Base-by-base conservation (phyloP, 2,888 invertebrate genomes). In the Eumerus sabulonum region DNA sequence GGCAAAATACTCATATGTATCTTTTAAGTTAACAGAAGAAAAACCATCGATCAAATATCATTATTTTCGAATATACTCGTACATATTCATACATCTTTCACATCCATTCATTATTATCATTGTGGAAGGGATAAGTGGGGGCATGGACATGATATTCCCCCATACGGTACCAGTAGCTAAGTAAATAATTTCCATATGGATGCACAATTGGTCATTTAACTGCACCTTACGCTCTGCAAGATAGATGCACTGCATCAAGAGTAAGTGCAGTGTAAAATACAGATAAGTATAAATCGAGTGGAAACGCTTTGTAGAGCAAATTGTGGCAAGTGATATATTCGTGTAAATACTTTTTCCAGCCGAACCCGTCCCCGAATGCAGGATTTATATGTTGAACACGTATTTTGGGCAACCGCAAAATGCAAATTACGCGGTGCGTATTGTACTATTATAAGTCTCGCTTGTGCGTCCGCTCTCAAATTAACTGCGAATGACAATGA, bases 241-340 rank as follows among this genome's bases (percentile, higher is more conserved):
- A 68, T 70, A 79, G 73, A 79, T 74, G 68, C 74, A 79, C 56
- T 70, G 68, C 64, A 27, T 64, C 16, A 9, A 86, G 85, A 87
- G 87, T 85, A 87, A 87, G 86, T 86, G 87, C 85, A 85, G 86
- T 87, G 88, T 87, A 87, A 87, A 87, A 85, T 86, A 85, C 86
- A 86, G 88, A 87, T 87, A 87, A 88, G 82, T 83, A 74, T 70
- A 79, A 79, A 79, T 79, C 70, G 74, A 74, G 74, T 74, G 68
- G 68, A 79, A 79, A 68, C 35, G 79, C 79, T 79, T 74, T 70
- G 74, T 64, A 60, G 50, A 70, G 40, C 60, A 74, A 74, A 74
- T 73, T 68, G 59, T 77, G 66, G 73, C 67, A 79, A 63, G 44
- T 74, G 79, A 79, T 79, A 79, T 74, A 74, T 79, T 73, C 64